Conservation (phyloP, 2,797 vertebrate species). For the Enteromius viviparus region DNA sequence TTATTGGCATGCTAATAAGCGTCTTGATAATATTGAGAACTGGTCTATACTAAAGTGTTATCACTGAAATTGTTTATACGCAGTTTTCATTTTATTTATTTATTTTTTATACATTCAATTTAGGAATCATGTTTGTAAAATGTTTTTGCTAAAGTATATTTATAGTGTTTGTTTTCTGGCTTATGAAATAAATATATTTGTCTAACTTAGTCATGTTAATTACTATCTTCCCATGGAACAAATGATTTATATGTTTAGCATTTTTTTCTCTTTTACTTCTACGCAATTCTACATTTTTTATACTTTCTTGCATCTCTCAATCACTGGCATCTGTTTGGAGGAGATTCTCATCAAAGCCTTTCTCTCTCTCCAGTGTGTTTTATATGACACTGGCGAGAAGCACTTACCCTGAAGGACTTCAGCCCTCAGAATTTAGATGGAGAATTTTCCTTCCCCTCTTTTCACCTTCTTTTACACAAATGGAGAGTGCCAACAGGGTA, state of each 20-base stretch:
- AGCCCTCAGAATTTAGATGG: constrained; percentile 56
- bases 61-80: no score
- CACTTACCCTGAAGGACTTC: constrained; percentile 53
- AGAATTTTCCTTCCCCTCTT: constrained; percentile 48
- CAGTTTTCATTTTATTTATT: no score
- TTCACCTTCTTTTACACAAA: constrained; percentile 35
- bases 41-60: no score
- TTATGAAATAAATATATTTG: neutral
- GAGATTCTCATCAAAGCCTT: constrained; percentile 35
- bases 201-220: neutral
- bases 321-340: neutral
- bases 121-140: no score
- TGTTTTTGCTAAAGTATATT: no score
- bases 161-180: neutral
- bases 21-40: no score
- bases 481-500: constrained; percentile 12
- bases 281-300: neutral
- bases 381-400: constrained; percentile 46
- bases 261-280: neutral
- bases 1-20: no score
- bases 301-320: neutral
- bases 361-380: constrained; percentile 32
- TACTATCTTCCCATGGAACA: neutral
- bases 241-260: neutral
- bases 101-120: no score